Conservation (phyloP, 2,797 vertebrate species). For the Bryconaethiops microstoma region DNA sequence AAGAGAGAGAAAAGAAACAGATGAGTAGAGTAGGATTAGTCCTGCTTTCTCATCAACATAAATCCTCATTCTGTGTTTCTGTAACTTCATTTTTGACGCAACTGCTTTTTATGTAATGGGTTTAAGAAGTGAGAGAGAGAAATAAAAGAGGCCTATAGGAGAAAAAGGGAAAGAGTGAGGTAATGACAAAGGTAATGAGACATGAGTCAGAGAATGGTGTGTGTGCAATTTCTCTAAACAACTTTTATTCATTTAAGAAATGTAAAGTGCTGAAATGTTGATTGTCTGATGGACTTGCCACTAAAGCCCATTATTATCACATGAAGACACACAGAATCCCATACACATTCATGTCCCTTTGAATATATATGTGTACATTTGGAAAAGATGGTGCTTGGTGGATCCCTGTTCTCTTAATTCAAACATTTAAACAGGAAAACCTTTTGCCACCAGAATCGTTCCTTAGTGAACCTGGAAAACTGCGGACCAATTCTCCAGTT, state of each 20-base stretch:
- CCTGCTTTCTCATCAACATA: constrained; percentile 3
- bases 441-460: too few species aligned
- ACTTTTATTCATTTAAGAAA: background rate
- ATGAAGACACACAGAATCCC: background rate
- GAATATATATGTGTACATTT: too few species aligned
- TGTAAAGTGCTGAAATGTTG: constrained; percentile 1
- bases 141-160: background rate
- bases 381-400: too few species aligned
- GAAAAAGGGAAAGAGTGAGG: background rate
- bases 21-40: background rate
- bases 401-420: too few species aligned
- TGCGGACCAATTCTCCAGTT: too few species aligned
- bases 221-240: background rate
- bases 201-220: constrained; percentile 27
- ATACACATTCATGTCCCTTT: background rate
- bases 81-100: constrained; percentile 20
- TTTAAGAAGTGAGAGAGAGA: constrained; percentile 25
- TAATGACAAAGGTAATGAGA: constrained; percentile 32
- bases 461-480: too few species aligned
- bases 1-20: background rate
- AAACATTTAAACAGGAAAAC: too few species aligned
- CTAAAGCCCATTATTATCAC: background rate
- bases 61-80: background rate
- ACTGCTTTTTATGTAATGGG: constrained; percentile 42
- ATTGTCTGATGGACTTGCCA: background rate